Base-by-base conservation (phyloP, 2,113 vertebrate species). In the Parus major region DNA sequence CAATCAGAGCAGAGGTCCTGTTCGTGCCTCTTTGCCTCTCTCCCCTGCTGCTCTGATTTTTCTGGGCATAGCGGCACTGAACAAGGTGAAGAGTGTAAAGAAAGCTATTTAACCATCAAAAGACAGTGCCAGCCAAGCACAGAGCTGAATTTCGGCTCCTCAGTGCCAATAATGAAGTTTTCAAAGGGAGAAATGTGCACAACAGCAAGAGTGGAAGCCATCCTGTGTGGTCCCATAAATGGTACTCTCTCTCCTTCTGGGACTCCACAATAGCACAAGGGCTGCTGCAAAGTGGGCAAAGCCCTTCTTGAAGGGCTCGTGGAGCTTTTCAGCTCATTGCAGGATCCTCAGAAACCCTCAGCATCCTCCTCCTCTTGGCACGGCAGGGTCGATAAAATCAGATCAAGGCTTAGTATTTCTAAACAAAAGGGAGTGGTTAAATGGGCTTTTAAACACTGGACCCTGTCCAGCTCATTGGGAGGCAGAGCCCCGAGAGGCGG, bases 391-490 rank as follows among this genome's bases (percentile, higher is more conserved):
- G 70, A 96, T 95, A 96, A 97, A 97, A 97, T 92, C 95, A 96
- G 94, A 97, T 94, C 93, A 86, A 90, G 96, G 90, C 95, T 97
- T 95, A 95, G 77, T 91, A 29, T 81, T 91, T 69, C 93, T 81
- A 82, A 86, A 97, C 95, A 96, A 97, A 97, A 96, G 93, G 91
- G 82, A 97, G 85, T 86, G 90, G 94, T 90, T 96, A 93, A 94
- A 95, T 94, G 96, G 93, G 93, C 88, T 96, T 96, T 95, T 94
- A 95, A 94, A 90, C 65, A 91, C 95, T 98, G 97, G 97, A 96
- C 92, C 78, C 77, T 52, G 73, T 97, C 97, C 97, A 97, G 95
- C 91, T 80, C 9, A 27, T 82, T 73, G 93, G 92, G 90, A 91
- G 93, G 95, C 88, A 82, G 69, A 90, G 86, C 82, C 90, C 9